Base-by-base conservation (phyloP, 2,113 vertebrate genomes). In the Penelope pileata region DNA sequence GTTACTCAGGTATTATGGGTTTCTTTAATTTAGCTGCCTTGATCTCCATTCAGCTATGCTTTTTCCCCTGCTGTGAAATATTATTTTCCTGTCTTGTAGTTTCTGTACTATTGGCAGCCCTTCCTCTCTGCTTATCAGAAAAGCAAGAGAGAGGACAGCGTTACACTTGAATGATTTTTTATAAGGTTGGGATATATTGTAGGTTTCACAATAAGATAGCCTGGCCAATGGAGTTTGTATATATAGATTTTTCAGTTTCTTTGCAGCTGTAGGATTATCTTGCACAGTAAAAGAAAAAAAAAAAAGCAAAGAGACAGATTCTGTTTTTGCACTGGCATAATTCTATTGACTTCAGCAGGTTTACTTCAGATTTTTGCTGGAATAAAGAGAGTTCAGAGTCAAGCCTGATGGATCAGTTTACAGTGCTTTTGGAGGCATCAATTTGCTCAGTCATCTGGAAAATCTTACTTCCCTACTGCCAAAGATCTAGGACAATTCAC, bases 141-240 rank as follows among this genome's bases (percentile, higher is more conserved):
- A 88, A 88, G 86, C 67, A 85, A 67, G 67, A 66, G 53, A 56
- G 87, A 56, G 70, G 79, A 86, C 83, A 72, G 77, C 32, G 85
- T 91, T 70, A 94, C 81, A 76, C 86, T 89, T 89, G 77, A 76
- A 34, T 94, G 91, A 80, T 90, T 95, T 96, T 89, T 96, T 86
- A 93, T 94, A 86, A 90, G 69, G 86, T 60, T 87, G 56, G 86
- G 56, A 53, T 95, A 87, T 78, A 64, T 78, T 66, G 74, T 68
- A 86, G 62, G 80, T 85, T 93, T 96, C 91, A 87, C 87, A 94
- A 50, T 88, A 93, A 95, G 87, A 84, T 63, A 86, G 60, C 74
- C 63, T 70, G 86, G 70, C 90, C 91, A 96, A 62, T 47, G 48
- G 50, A 93, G 74, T 94, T 94, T 86, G 85, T 91, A 66, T 86